These are phyloP conservation scores for Porites cylindrica DNA, from an alignment of 92 coral and sea anemone species.

Conservation along the genomic window DNA sequence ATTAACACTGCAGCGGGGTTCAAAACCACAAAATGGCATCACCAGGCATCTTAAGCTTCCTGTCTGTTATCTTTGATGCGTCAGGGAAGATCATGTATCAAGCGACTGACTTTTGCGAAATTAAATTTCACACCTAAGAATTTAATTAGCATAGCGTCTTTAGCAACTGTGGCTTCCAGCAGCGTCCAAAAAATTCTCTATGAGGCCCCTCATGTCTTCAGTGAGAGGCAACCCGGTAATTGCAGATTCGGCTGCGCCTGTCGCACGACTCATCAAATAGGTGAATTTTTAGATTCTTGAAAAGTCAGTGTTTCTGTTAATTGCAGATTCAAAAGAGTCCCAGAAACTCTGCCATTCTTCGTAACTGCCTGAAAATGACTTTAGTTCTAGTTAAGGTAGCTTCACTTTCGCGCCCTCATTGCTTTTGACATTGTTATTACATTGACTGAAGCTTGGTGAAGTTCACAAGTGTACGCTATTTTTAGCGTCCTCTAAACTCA, in stretches of 20 bases:
- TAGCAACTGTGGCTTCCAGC: conserved; percentile 21
- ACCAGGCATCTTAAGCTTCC: neutral
- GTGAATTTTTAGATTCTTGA: neutral
- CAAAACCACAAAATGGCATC: neutral
- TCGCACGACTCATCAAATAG: neutral
- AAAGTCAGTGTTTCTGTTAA: neutral
- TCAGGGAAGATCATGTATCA: conserved; percentile 5
- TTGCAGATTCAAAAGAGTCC: neutral
- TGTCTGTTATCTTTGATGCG: neutral
- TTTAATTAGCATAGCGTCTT: conserved; percentile 1
- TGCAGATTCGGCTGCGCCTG: conserved; percentile 29
- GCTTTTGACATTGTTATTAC: too few relatives aligned
- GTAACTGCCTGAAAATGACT: too few relatives aligned
- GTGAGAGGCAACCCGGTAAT: conserved; percentile 13
- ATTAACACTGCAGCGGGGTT: neutral
- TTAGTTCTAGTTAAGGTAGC: too few relatives aligned
- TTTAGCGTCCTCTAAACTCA: too few relatives aligned
- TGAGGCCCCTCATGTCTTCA: conserved; percentile 17
- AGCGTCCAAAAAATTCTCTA: conserved; percentile 13
- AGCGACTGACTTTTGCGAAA: neutral
- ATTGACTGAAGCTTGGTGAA: too few relatives aligned
- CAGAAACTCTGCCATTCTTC: neutral
- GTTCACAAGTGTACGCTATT: too few relatives aligned
- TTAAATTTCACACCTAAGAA: conserved; percentile 4
- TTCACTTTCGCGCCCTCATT: too few relatives aligned